A percentile compares a stretch with the other conserved stretches of the same genome.
These are phyloP conservation scores for Symphodus melops DNA, from an alignment of 2,113 vertebrate species.

Conservation along the genomic window DNA sequence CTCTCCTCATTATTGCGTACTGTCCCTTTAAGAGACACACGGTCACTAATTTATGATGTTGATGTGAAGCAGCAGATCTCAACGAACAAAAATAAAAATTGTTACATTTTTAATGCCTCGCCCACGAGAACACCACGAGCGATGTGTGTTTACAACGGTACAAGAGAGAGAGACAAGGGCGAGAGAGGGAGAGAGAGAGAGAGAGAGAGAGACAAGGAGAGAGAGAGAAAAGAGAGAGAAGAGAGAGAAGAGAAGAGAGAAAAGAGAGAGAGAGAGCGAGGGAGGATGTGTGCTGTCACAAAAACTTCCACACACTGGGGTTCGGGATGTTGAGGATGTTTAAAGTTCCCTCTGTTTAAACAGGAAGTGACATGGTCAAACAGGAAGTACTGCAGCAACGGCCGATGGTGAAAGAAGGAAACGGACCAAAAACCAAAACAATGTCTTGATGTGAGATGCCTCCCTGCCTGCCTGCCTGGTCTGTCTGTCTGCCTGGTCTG, in stretches of 20 bases:
- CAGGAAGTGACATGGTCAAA: slow-evolving; percentile 65
- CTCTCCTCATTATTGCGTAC: neutral
- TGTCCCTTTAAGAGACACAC: neutral
- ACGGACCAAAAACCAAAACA: neutral
- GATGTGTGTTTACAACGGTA: slow-evolving; percentile 8
- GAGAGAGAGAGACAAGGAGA: too few relatives aligned
- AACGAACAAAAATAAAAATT: neutral
- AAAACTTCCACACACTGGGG: too few relatives aligned
- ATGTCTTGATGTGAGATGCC: too few relatives aligned
- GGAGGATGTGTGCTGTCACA: too few relatives aligned
- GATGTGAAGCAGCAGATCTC: neutral
- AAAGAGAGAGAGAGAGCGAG: too few relatives aligned
- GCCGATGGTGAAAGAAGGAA: neutral
- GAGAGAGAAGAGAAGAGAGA: too few relatives aligned
- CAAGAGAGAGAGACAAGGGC: neutral
- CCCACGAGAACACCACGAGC: neutral
- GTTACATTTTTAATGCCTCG: slow-evolving; percentile 29
- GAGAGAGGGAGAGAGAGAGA: too few relatives aligned
- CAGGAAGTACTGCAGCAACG: slow-evolving; percentile 27
- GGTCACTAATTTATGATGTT: neutral
- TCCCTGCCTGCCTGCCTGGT: too few relatives aligned
- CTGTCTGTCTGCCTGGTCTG: too few relatives aligned
- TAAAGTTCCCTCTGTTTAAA: slow-evolving; percentile 50
- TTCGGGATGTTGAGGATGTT: slow-evolving; percentile 62
- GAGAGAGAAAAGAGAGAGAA: too few relatives aligned